phyloP scores from a whole-genome alignment of 2,888 invertebrate genomes.

The Cryptocephalus moraei region DNA sequence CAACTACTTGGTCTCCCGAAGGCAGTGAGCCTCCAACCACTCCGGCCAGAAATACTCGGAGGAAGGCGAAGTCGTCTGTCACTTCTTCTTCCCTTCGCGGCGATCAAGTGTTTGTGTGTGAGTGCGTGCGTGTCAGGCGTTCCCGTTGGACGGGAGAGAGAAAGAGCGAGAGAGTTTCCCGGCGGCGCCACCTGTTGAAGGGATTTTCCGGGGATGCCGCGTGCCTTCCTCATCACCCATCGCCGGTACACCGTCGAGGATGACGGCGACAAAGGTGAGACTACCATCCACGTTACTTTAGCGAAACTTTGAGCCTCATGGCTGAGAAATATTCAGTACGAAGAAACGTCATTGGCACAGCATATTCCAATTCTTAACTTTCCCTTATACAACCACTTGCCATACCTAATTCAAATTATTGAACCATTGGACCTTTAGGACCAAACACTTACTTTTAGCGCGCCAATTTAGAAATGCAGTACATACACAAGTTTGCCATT shows the following conservation, averaged over 20 bases:
- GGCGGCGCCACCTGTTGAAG: slow-evolving; percentile 11
- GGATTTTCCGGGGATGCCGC: slow-evolving; percentile 41
- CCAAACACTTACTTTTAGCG: too few relatives aligned
- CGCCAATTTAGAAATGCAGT: too few relatives aligned
- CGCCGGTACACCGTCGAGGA: slow-evolving; percentile 43
- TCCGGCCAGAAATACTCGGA: background rate
- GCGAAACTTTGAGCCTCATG: too few relatives aligned
- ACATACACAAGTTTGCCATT: too few relatives aligned
- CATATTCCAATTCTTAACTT: too few relatives aligned
- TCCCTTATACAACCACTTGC: too few relatives aligned
- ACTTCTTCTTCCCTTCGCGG: background rate
- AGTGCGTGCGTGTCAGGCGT: background rate
- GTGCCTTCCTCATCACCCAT: slow-evolving; percentile 54
- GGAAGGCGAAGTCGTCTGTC: too few relatives aligned
- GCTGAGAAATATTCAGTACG: too few relatives aligned
- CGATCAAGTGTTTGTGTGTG: background rate
- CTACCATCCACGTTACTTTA: too few relatives aligned
- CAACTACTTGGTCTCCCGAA: slow-evolving; percentile 34
- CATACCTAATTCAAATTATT: too few relatives aligned
- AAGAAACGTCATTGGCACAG: too few relatives aligned
- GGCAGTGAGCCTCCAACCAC: slow-evolving; percentile 27
- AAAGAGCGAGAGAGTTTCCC: background rate
- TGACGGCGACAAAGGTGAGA: slow-evolving; percentile 9
- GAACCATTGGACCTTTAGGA: too few relatives aligned
- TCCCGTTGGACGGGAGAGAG: background rate